phyloP scores from a whole-genome alignment of 2,797 vertebrate species.

The Discoglossus pictus region DNA sequence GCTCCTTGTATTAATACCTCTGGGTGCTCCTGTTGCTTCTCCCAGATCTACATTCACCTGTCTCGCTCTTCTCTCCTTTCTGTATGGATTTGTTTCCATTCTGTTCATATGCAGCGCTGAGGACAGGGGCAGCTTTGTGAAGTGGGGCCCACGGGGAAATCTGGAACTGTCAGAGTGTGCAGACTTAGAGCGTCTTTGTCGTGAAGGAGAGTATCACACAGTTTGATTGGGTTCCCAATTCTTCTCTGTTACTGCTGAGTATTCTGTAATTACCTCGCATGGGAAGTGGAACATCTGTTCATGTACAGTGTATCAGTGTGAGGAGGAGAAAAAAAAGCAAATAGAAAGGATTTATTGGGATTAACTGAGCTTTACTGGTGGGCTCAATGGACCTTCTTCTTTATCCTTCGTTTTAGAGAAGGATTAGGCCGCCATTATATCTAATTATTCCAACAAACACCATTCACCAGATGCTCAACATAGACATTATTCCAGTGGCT shows the following conservation, averaged over 20 bases:
- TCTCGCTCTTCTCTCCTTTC: no score
- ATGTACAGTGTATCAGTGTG: constrained; percentile 37
- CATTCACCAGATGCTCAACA: constrained; percentile 42
- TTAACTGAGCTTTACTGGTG: constrained; percentile 56
- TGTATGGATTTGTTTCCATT: not conserved
- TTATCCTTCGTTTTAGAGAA: constrained; percentile 48
- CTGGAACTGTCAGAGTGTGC: constrained; percentile 21
- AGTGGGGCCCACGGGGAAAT: constrained; percentile 32
- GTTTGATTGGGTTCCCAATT: constrained; percentile 48
- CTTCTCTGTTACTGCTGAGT: constrained; percentile 43
- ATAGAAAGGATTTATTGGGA: constrained; percentile 52
- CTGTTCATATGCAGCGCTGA: not conserved
- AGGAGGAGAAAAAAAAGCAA: constrained; percentile 51
- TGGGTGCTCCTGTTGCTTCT: no score
- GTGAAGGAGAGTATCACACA: constrained; percentile 38
- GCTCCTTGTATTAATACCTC: no score
- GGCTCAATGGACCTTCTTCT: constrained; percentile 49
- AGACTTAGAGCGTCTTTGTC: constrained; percentile 34
- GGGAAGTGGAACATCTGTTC: constrained; percentile 42
- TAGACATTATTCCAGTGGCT: constrained; percentile 44
- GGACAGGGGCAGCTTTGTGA: constrained; percentile 16
- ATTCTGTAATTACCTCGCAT: constrained; percentile 50
- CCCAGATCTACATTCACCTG: no score
- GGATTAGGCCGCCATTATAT: constrained; percentile 53
- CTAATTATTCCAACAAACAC: constrained; percentile 43